Evolutionary conservation across 2,888 invertebrate species (phyloP), one percentile per base, ranked within the genome.

Genomic region (Acronicta psi): DNA sequence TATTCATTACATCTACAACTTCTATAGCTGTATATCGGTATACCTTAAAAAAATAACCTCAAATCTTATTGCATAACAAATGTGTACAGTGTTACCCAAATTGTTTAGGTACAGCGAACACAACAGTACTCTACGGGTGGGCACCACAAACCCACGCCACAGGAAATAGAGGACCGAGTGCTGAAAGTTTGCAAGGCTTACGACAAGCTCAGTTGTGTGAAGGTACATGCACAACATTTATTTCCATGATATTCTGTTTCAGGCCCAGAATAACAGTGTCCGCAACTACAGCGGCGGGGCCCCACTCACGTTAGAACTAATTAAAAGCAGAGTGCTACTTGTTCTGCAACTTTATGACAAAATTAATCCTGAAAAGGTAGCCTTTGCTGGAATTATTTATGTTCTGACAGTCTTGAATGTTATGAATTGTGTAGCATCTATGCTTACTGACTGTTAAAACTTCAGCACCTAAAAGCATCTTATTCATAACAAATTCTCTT

Each of bases 301-400:
- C 74, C 98, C 98, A 73, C 95, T 98, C 83, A 95, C 97, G 71
- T 94, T 98, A 89, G 97, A 97, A 84, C 95, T 97, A 83, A 97
- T 99, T 91, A 93, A 95, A 87, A 97, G 98, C 89, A 96, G 99
- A 89, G 98, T 99, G 75, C 94, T 99, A 83, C 97, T 99, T 93
- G 98, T 99, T 74, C 96, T 99, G 84, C 97, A 98, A 95, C 96
- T 99, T 79, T 99, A 98, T 95, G 99, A 99, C 95, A 99, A 99
- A 96, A 95, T 99, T 94, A 96, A 97, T 86, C 96, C 98, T 77
- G 95, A 96, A 82, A 98, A 99, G 98, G 99, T 99, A 97, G 94
- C 77, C 41, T 58, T 31, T 17, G 45, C 45, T 59, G 41, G 52
- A 54, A 62, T 53, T 36, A 50, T 66, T 52, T 46, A 37, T 50